A percentile compares a stretch with the other conserved stretches of the same genome.
Conservation (phyloP, 2,888 invertebrate genomes). For the Rhimphoctona megacephalus region DNA sequence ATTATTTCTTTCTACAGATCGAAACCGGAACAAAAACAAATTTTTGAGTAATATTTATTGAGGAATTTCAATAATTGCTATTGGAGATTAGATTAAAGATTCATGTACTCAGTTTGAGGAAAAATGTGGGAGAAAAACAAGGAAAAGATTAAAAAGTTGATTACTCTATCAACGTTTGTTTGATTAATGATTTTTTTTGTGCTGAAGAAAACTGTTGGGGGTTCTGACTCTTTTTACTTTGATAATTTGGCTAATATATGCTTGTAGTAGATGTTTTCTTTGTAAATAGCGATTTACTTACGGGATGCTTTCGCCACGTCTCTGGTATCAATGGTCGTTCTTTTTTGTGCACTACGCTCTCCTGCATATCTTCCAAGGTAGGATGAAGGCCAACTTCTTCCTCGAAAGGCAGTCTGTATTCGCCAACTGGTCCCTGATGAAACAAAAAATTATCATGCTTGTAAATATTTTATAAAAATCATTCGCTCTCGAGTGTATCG, state of each 20-base stretch:
- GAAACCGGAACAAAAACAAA: neutral
- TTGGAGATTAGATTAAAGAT: neutral
- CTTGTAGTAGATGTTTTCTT: neutral
- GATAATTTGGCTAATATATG: neutral
- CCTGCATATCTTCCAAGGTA: conserved; percentile 97
- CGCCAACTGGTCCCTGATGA: conserved; percentile 89
- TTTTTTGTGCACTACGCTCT: conserved; percentile 96
- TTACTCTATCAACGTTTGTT: neutral
- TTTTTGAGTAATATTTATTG: neutral
- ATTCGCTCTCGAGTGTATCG: neutral
- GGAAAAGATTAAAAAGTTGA: neutral
- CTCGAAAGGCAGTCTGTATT: conserved; percentile 96
- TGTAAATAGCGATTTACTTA: conserved; percentile 83
- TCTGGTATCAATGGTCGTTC: conserved; percentile 93
- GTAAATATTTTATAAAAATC: neutral
- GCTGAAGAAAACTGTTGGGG: neutral
- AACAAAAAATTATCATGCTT: conserved; percentile 82
- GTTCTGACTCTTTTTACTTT: neutral
- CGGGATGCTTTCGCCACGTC: conserved; percentile 94
- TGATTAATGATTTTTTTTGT: neutral
- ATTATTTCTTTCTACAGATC: neutral
- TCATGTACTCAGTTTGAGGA: neutral
- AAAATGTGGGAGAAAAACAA: neutral
- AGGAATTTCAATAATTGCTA: neutral
- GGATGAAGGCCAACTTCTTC: conserved; percentile 96